phyloP scores from a whole-genome alignment of 2,797 vertebrate species.

The Tokudaia muenninki region DNA sequence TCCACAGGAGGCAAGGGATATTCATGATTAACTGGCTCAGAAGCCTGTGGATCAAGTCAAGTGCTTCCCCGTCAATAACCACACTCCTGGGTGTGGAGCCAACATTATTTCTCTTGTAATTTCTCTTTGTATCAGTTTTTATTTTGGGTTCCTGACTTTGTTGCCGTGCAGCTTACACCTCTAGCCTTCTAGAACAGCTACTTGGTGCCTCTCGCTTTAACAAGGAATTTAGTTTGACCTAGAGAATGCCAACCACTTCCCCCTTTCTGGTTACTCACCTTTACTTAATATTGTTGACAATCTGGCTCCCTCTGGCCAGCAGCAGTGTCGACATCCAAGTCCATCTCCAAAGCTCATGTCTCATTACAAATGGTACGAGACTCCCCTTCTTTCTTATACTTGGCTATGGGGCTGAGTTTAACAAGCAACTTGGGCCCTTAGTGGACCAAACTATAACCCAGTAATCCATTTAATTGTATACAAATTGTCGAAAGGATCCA shows the following conservation, averaged over 20 bases:
- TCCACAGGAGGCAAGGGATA: too few relatives aligned
- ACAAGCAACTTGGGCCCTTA: neutral
- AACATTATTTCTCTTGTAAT: neutral
- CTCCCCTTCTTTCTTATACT: neutral
- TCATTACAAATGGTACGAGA: neutral
- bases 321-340: neutral
- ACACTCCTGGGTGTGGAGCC: neutral
- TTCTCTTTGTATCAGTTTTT: neutral
- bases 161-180: neutral
- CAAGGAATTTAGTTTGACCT: neutral
- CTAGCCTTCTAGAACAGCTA: neutral
- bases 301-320: neutral
- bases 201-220: neutral
- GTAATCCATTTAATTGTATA: neutral
- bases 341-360: too few relatives aligned
- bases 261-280: neutral
- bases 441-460: neutral
- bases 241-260: neutral
- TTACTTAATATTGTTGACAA: neutral
- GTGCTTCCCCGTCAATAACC: accelerated
- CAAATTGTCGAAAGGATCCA: neutral
- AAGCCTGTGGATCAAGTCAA: neutral
- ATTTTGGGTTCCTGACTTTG: neutral
- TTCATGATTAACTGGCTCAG: neutral
- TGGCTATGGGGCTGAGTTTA: neutral